These are phyloP conservation scores for Parnassius smintheus DNA, from an alignment of 2,888 invertebrate species.

Conservation along the genomic window DNA sequence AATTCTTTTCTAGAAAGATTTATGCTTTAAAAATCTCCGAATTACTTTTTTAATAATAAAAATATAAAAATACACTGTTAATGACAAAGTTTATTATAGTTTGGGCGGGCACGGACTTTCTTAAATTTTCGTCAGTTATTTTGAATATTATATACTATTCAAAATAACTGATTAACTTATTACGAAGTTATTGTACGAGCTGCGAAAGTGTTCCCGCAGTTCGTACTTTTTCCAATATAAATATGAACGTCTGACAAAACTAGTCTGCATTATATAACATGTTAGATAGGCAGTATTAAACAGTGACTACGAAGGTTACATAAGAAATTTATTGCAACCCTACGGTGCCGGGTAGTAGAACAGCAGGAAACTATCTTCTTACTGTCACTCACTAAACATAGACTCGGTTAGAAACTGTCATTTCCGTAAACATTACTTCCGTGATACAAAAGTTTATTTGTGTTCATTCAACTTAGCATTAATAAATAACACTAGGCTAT, in stretches of 20 bases:
- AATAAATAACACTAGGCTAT: not conserved
- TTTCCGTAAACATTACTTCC: not conserved
- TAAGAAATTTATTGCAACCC: constrained; percentile 19
- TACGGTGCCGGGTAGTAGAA: not conserved
- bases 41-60: not conserved
- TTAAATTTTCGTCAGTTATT: not conserved
- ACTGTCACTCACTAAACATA: not conserved
- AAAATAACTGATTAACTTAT: too few relatives aligned
- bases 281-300: constrained; percentile 1
- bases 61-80: not conserved
- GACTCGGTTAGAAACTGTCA: not conserved
- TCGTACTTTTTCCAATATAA: not conserved
- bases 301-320: constrained; percentile 13
- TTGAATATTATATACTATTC: not conserved
- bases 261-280: constrained; percentile 6
- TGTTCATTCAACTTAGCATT: not conserved
- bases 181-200: too few relatives aligned
- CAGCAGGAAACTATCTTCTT: constrained; percentile 1
- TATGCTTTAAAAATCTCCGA: not conserved
- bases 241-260: not conserved
- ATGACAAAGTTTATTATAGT: not conserved
- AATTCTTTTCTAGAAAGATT: not conserved
- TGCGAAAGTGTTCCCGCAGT: too few relatives aligned
- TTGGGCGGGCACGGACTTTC: not conserved
- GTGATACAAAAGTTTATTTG: not conserved